Base-by-base conservation (phyloP, 2,113 vertebrate genomes). In the Nesoenas mayeri region DNA sequence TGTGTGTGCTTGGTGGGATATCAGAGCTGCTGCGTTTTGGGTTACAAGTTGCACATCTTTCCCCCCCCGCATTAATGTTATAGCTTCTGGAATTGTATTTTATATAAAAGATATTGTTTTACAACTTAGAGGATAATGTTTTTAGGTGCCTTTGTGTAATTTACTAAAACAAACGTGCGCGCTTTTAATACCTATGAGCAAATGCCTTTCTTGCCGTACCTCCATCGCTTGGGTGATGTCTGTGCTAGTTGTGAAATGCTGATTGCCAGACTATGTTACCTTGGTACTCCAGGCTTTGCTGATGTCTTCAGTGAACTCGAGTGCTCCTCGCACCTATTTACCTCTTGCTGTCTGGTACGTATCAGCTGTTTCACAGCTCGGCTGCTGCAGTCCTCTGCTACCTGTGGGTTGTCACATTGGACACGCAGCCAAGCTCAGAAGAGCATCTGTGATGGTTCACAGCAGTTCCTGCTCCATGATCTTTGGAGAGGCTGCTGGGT, bases 401-500 rank as follows among this genome's bases (percentile, higher is more conserved):
- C 56, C 75, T 47, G 36, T 1, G 1, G 15, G 28, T 60, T 50
- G 34, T 50, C 28, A 2, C 67, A 64, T 38, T 34, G 47, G 66
- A 54, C 71, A 65, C 17, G 53, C 22, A 28, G 18, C 65, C 0
- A 1, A 57, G 48, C 54, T 69, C n/a, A 44, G 25, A 51, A 11
- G 13, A 71, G 18, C 3, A 1, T 15, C 67, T 65, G n/a, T 0
- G 0, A 2, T n/a, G n/a, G 40, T 17, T 47, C 5, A 0, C 11
- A 28, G 18, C 58, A 32, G 34, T 17, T 32, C 50, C 17, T 64
- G 75, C 65, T 54, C 64, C 1, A 0, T 56, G 40, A 38, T 54
- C 1, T 50, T 24, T 10, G 10, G 22, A 50, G n/a, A 36, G 19
- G 34, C 54, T 70, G 17, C 56, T 31, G 56, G 19, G 54, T 4